Percentiles rank a stretch among this genome's conserved stretches.
Conservation (phyloP, 2,113 vertebrate genomes). For the Ascaphus truei region DNA sequence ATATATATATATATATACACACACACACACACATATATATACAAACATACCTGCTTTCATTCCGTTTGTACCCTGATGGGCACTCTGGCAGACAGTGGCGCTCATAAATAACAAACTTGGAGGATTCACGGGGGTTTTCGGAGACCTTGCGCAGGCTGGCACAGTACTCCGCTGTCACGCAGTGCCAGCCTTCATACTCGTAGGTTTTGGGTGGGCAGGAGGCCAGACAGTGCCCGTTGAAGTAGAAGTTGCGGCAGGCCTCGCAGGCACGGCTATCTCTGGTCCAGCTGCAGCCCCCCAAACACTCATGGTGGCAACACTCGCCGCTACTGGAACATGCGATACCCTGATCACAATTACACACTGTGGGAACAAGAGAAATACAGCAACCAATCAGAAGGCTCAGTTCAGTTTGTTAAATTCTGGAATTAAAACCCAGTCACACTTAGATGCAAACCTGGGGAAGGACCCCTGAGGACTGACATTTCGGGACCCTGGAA, state of each 20-base stretch:
- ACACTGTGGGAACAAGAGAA: slow-evolving; percentile 49
- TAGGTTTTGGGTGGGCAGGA: slow-evolving; percentile 65
- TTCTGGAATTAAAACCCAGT: too few relatives aligned
- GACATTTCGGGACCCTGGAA: too few relatives aligned
- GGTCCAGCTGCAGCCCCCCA: slow-evolving; percentile 63
- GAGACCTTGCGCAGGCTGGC: slow-evolving; percentile 63
- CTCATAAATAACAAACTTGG: slow-evolving; percentile 64
- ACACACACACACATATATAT: background rate
- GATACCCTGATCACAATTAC: slow-evolving; percentile 46
- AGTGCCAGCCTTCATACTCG: slow-evolving; percentile 70
- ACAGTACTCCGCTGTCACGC: slow-evolving; percentile 60
- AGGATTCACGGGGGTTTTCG: slow-evolving; percentile 49
- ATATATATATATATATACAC: too few relatives aligned
- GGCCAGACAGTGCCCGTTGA: slow-evolving; percentile 59
- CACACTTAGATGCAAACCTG: too few relatives aligned
- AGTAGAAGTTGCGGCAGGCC: slow-evolving; percentile 69
- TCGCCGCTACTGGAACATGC: slow-evolving; percentile 50
- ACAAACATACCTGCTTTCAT: slow-evolving; percentile 60
- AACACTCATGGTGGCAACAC: slow-evolving; percentile 68
- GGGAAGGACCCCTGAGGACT: too few relatives aligned
- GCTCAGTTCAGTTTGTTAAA: too few relatives aligned
- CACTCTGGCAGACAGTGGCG: slow-evolving; percentile 58
- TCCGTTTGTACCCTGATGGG: slow-evolving; percentile 65
- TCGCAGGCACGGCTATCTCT: slow-evolving; percentile 53
- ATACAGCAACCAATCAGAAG: background rate